Evolutionary conservation across 2,113 vertebrate genomes (phyloP), one percentile per base, ranked within the genome.

Genomic region (Lynx canadensis): DNA sequence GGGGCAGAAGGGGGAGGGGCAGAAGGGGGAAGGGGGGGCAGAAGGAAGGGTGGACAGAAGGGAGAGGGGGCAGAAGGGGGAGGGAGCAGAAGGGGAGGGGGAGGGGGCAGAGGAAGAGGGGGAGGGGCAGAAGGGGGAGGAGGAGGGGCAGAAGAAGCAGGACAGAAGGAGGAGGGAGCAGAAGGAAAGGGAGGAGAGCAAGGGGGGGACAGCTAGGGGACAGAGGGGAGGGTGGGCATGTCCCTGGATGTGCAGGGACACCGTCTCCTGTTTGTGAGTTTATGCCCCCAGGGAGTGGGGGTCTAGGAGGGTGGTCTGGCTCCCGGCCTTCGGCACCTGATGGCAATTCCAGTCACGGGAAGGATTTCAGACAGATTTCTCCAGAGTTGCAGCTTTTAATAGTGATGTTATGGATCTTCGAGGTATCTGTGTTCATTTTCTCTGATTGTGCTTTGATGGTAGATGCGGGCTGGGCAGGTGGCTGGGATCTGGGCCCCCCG

Each of bases 361-460:
- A 82, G 52, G 36, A 12, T 29, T 93, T 97, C 31, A 78, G 89
- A 93, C 71, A 19, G 89, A 91, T 94, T 78, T 78, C 74, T 76
- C 13, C 27, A 16, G 14, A 1, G 74, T 8, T 27, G 41, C 14
- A 2, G 74, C 27, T 48, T 45, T 31, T 45, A 31, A 6, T 16
- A 18, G 74, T 78, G 41, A 48, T 18, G 2, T 29, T 7, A 45
- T 1, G 5, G 27, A 16, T 4, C 14, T 29, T 27, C 10, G 5
- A 11, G 18, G 82, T 89, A 96, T 94, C 97, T 97, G 97, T 96
- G 94, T 96, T 97, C 97, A 74, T 97, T 98, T 98, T 97, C 95
- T 98, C 95, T 97, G 97, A 97, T 98, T 98, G 90, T 94, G 97
- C 95, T 98, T 96, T 97, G 98, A 98, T 98, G 98, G 98, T 95